Evolutionary conservation across 2,797 vertebrate species (phyloP).

Genomic region (Menidia menidia): DNA sequence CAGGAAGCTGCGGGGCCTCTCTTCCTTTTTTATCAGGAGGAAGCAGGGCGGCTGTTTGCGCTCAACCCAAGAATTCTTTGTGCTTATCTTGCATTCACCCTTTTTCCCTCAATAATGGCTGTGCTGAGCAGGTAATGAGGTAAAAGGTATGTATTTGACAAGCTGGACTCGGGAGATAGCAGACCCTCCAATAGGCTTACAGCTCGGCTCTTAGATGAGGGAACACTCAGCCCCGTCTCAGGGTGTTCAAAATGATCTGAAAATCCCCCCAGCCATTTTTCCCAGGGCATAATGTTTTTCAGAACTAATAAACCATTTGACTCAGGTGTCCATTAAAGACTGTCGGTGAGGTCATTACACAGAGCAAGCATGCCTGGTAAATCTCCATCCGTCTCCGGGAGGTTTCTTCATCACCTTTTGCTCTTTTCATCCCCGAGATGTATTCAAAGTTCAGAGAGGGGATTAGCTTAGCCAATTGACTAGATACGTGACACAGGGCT

Average conservation of each 20-base stretch:
- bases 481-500: slow-evolving; percentile 53
- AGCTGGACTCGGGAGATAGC: slow-evolving; percentile 76
- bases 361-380: slow-evolving; percentile 51
- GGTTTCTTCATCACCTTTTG: slow-evolving; percentile 61
- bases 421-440: slow-evolving; percentile 65
- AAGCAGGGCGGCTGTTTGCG: slow-evolving; percentile 80
- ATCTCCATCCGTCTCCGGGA: slow-evolving; percentile 56
- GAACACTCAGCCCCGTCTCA: slow-evolving; percentile 43
- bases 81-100: slow-evolving; percentile 76
- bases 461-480: slow-evolving; percentile 52
- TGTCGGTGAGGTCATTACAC: slow-evolving; percentile 62
- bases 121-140: slow-evolving; percentile 74
- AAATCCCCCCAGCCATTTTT: slow-evolving; percentile 54
- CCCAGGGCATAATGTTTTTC: slow-evolving; percentile 54
- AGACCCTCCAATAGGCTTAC: slow-evolving; percentile 39
- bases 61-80: slow-evolving; percentile 72
- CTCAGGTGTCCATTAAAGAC: slow-evolving; percentile 72
- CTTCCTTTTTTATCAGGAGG: slow-evolving; percentile 82
- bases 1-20: slow-evolving; percentile 70
- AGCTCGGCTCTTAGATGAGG: slow-evolving; percentile 52
- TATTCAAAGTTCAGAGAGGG: slow-evolving; percentile 60
- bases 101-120: slow-evolving; percentile 74
- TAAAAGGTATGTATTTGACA: slow-evolving; percentile 77
- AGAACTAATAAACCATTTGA: slow-evolving; percentile 68
- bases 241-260: slow-evolving; percentile 55